Percentiles rank a stretch among this genome's conserved stretches.
Conservation (phyloP, 2,113 vertebrate genomes). For the Hippocampus mohnikei region DNA sequence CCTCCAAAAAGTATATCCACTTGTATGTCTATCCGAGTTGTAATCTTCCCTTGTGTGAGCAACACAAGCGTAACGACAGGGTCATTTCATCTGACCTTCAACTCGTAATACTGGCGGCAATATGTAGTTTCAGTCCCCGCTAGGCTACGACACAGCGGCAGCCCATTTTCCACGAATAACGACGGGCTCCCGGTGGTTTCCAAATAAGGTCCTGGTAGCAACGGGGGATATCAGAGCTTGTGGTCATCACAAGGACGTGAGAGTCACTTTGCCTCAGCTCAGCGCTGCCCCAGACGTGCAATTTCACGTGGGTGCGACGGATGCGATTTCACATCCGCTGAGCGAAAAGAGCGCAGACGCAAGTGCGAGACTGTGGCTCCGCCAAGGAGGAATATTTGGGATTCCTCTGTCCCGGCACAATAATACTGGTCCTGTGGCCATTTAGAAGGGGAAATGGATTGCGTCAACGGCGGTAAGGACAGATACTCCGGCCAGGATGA, state of each 20-base stretch:
- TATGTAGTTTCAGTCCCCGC: slow-evolving; percentile 1
- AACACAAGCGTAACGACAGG: slow-evolving; percentile 1
- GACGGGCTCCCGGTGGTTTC: slow-evolving; percentile 13
- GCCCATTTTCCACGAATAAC: slow-evolving; percentile 15
- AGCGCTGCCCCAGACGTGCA: slow-evolving; percentile 13
- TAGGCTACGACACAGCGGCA: neutral
- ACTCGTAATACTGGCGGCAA: neutral
- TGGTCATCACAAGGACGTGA: neutral
- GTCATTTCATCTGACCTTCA: slow-evolving; percentile 7
- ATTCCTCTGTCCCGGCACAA: slow-evolving; percentile 25
- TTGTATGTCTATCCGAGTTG: slow-evolving; percentile 8
- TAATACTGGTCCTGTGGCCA: slow-evolving; percentile 34
- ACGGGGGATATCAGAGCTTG: slow-evolving; percentile 19
- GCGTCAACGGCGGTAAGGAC: slow-evolving; percentile 23
- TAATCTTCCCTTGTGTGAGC: slow-evolving; percentile 27
- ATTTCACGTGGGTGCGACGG: slow-evolving; percentile 14
- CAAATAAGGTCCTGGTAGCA: slow-evolving; percentile 31
- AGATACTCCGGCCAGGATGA: slow-evolving; percentile 45
- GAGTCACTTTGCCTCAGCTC: slow-evolving; percentile 31
- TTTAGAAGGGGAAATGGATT: slow-evolving; percentile 19
- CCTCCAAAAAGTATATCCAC: neutral
- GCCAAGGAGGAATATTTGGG: slow-evolving; percentile 14
- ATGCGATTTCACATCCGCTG: slow-evolving; percentile 26
- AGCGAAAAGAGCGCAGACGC: slow-evolving; percentile 17
- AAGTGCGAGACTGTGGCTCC: slow-evolving; percentile 13